Evolutionary conservation across 1,140 invertebrate species (phyloP).

Genomic region (Leptestheria dahalacensis): DNA sequence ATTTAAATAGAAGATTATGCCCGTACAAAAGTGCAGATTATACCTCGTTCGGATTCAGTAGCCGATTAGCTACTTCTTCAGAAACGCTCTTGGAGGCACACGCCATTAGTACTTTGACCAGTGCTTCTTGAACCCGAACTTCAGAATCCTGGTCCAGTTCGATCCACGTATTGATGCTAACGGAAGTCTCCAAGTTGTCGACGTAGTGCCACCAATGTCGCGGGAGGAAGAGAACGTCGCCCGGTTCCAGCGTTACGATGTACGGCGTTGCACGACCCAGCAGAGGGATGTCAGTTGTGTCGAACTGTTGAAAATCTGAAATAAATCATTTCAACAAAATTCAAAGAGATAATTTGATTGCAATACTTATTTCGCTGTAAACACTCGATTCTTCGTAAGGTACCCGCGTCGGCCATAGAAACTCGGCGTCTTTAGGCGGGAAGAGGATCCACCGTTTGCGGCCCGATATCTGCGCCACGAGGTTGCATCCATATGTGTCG

Average conservation of each 20-base stretch:
- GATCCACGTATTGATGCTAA: slow-evolving; percentile 80
- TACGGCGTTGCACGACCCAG: slow-evolving; percentile 33
- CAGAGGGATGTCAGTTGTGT: slow-evolving; percentile 25
- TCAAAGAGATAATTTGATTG: slow-evolving; percentile 25
- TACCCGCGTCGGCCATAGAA: slow-evolving; percentile 62
- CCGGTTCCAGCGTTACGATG: slow-evolving; percentile 52
- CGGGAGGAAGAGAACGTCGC: slow-evolving; percentile 77
- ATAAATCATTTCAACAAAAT: slow-evolving; percentile 14
- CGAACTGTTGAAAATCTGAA: not conserved
- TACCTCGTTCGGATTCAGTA: slow-evolving; percentile 23
- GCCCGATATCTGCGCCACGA: slow-evolving; percentile 75
- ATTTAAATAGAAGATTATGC: too few species aligned
- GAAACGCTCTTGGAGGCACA: slow-evolving; percentile 13
- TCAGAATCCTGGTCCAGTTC: slow-evolving; percentile 34
- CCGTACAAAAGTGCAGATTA: too few species aligned
- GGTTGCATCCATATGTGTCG: slow-evolving; percentile 87
- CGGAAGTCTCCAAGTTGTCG: slow-evolving; percentile 51
- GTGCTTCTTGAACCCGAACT: slow-evolving; percentile 22
- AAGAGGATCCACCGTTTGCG: slow-evolving; percentile 91
- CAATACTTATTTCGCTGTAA: slow-evolving; percentile 72
- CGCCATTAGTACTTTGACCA: slow-evolving; percentile 20
- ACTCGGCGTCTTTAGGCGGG: slow-evolving; percentile 50
- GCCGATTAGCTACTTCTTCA: slow-evolving; percentile 10
- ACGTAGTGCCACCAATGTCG: slow-evolving; percentile 94
- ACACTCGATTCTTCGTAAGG: slow-evolving; percentile 96